Evolutionary conservation across 2,797 vertebrate species (phyloP).

Genomic region (Gymnothorax javanicus): DNA sequence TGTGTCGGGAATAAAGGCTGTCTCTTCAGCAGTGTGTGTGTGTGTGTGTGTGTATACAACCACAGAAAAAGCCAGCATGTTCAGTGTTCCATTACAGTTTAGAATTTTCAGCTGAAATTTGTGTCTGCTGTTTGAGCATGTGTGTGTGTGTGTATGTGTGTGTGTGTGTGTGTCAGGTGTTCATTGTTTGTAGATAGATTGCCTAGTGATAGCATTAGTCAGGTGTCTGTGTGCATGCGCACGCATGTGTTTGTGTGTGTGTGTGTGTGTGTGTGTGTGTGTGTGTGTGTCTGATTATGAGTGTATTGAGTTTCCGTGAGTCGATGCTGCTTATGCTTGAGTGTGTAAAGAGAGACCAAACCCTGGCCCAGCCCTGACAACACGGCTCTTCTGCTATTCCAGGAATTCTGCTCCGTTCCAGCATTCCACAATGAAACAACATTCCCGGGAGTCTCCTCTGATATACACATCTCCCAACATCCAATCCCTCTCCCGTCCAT

Average conservation of each 20-base stretch:
- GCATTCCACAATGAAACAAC: background rate
- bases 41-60: background rate
- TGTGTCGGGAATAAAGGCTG: background rate
- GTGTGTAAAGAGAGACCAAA: background rate
- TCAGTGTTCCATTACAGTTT: background rate
- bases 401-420: slow-evolving; percentile 1
- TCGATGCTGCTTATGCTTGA: background rate
- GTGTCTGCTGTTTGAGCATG: background rate
- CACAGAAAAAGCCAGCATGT: background rate
- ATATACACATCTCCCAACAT: background rate
- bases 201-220: background rate
- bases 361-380: slow-evolving; percentile 18
- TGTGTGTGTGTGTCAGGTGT: background rate
- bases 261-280: background rate
- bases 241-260: background rate
- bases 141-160: background rate
- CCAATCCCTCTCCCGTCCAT: background rate
- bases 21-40: background rate
- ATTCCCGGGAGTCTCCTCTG: background rate
- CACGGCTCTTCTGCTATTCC: background rate
- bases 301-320: background rate
- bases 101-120: background rate
- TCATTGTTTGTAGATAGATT: background rate
- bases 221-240: too few species aligned
- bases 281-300: background rate